Evolutionary conservation across 2,797 vertebrate species (phyloP), one percentile per base, ranked within the genome.

Genomic region (Myiothlypis coronata): DNA sequence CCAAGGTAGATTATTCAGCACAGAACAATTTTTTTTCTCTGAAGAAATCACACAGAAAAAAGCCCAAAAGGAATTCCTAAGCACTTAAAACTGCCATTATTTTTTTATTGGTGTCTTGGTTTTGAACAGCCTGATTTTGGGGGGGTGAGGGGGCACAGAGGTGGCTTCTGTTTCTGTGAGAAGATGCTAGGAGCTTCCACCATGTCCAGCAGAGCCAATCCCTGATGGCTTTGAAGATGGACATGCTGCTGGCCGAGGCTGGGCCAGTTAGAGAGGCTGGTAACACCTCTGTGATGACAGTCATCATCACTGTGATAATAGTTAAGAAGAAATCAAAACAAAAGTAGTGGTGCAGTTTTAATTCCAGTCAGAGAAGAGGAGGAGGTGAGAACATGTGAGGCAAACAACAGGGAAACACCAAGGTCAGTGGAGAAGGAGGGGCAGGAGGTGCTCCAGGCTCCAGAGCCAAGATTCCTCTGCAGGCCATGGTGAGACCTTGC

Each of bases 401-500:
- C 1, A 67, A 56, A 61, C 8, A 46, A 27, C 35, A 28, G 2
- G 9, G 35, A 5, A 1, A 49, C 52, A 49, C 30, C 30, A 20
- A 68, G 16, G 20, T 30, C 35, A 41, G 53, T 24, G 23, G 0
- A 59, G 41, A 56, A 47, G 24, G 64, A 41, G 15, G 43, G 30
- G 28, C 14, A 49, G 52, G 43, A 49, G 28, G 1, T 49, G 35
- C 63, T 47, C 7, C 43, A 68, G 53, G 23, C 0, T 0, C 52
- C 0, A 1, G 23, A 49, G 44, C 19, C 0, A 0, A 12, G 24
- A 49, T 59, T 34, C 35, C 24, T 30, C 53, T 80, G 23, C 43
- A 57, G 43, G 8, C 34, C 0, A 0, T 22, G n/a, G 28, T 47
- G 34, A 37, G 61, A 8, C 22, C 43, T 9, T 17, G 43, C 19